A percentile compares a stretch with the other conserved stretches of the same genome.
phyloP scores from a whole-genome alignment of 2,888 invertebrate species.

The Erynnis tages region DNA sequence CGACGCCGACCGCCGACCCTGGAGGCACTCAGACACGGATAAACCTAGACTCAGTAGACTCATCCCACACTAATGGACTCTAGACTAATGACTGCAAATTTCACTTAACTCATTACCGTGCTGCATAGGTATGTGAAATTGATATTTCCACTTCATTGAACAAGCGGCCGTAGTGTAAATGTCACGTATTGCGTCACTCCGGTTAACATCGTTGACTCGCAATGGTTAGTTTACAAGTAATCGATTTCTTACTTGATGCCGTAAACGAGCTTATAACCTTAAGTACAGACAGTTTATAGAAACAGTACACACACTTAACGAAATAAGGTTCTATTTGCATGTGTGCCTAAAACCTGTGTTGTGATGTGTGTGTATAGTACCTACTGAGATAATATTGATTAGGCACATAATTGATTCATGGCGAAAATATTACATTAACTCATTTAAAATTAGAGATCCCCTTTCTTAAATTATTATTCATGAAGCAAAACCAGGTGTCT shows the following conservation, averaged over 20 bases:
- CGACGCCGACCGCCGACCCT: constrained; percentile 46
- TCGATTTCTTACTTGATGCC: no score
- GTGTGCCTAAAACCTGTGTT: no score
- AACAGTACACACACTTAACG: no score
- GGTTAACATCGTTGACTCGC: background rate
- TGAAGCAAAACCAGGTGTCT: constrained; percentile 19
- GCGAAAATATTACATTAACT: constrained; percentile 8
- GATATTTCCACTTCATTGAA: constrained; percentile 21
- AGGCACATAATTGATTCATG: no score
- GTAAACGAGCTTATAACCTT: no score
- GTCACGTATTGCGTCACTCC: constrained; percentile 11
- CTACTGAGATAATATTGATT: no score
- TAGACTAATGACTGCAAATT: constrained; percentile 30
- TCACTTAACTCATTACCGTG: constrained; percentile 6
- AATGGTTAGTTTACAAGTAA: background rate
- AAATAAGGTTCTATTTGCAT: no score
- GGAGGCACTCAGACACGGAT: constrained; percentile 35
- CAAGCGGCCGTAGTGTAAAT: constrained; percentile 12
- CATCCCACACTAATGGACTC: constrained; percentile 44
- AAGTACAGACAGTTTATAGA: no score
- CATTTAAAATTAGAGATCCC: constrained; percentile 15
- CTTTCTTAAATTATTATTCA: constrained; percentile 21
- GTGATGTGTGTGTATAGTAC: no score
- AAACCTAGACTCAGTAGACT: constrained; percentile 40
- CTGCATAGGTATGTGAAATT: constrained; percentile 19